Percentiles rank a stretch among this genome's conserved stretches.
These are phyloP conservation scores for Mellivora capensis DNA, from an alignment of 2,113 vertebrate genomes.

Conservation along the genomic window DNA sequence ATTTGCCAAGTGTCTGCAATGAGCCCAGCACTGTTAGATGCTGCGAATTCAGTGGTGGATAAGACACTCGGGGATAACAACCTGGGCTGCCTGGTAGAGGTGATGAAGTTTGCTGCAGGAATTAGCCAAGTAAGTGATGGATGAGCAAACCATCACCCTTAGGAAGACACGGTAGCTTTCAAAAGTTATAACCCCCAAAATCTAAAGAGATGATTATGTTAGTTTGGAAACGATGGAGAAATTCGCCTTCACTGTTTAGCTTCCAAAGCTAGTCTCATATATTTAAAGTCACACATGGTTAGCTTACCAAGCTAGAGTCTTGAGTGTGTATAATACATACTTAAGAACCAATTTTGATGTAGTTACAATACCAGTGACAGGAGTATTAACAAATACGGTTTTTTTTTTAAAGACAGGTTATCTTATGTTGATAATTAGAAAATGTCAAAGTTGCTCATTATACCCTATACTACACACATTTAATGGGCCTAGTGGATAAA, in stretches of 20 bases:
- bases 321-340: background rate
- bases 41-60: background rate
- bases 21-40: background rate
- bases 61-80: background rate
- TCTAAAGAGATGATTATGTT: background rate
- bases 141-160: background rate
- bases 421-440: background rate
- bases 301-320: background rate
- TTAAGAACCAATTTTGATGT: background rate
- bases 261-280: background rate
- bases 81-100: background rate
- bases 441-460: background rate
- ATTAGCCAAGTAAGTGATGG: background rate
- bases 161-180: background rate
- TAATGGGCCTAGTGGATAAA: background rate
- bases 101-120: background rate
- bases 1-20: conserved; percentile 4
- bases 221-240: background rate
- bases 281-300: background rate
- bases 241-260: background rate
- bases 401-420: background rate
- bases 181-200: background rate
- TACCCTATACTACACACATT: background rate
- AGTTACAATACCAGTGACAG: background rate
- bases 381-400: background rate